Percentiles rank a stretch among this genome's conserved stretches.
Evolutionary conservation across 2,888 invertebrate species (phyloP).

Genomic region (Dichetophora obliterata): DNA sequence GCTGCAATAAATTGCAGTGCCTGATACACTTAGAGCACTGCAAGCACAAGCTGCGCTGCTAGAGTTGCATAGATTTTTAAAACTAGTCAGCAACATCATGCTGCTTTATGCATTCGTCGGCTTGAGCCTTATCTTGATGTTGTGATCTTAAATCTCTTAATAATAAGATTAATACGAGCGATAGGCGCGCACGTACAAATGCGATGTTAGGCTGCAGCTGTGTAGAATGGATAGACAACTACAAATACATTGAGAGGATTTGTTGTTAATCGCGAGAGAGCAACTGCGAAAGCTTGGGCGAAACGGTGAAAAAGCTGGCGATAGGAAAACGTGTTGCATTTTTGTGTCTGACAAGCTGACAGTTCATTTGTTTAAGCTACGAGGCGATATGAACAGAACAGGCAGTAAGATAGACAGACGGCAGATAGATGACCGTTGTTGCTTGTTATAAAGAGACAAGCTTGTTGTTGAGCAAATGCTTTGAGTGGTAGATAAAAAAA

Average conservation of each 20-base stretch:
- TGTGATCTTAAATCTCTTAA: slow-evolving; percentile 41
- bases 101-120: slow-evolving; percentile 10
- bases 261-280: neutral
- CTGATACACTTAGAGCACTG: neutral
- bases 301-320: neutral
- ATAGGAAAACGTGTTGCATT: slow-evolving; percentile 29
- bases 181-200: slow-evolving; percentile 20
- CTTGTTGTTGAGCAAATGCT: neutral
- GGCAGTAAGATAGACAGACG: slow-evolving; percentile 15
- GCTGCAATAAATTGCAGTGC: slow-evolving; percentile 22
- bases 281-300: neutral
- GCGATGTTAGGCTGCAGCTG: slow-evolving; percentile 19
- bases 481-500: neutral
- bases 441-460: neutral
- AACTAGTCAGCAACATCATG: slow-evolving; percentile 17
- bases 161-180: slow-evolving; percentile 38
- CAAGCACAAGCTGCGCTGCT: slow-evolving; percentile 23
- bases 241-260: neutral
- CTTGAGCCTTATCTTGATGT: slow-evolving; percentile 24
- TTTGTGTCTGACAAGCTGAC: slow-evolving; percentile 34
- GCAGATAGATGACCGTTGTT: slow-evolving; percentile 5
- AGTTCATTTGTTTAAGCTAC: slow-evolving; percentile 39
- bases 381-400: slow-evolving; percentile 2
- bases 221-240: slow-evolving; percentile 8
- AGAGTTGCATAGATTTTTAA: slow-evolving; percentile 25